Conservation (phyloP, 2,888 invertebrate genomes). For the Panzeria rudis region DNA sequence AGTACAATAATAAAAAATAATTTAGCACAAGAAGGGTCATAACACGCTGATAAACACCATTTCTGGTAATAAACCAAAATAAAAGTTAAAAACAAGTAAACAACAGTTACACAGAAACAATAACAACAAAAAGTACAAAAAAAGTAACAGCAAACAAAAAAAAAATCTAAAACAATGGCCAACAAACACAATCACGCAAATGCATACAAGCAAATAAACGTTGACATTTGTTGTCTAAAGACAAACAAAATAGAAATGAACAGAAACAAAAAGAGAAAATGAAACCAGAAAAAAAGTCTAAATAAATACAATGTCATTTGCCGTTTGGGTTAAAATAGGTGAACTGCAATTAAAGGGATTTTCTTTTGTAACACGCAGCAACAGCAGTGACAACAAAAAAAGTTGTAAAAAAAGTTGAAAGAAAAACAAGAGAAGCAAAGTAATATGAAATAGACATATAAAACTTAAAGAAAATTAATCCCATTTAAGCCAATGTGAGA, state of each 20-base stretch:
- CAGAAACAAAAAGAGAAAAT: constrained; percentile 4
- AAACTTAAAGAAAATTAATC: constrained; percentile 29
- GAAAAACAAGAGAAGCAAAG: background rate
- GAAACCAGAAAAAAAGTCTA: constrained; percentile 13
- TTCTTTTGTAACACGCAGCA: constrained; percentile 22
- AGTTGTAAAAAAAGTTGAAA: constrained; percentile 8
- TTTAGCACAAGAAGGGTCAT: constrained; percentile 69
- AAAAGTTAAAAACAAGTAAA: constrained; percentile 34
- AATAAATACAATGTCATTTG: constrained; percentile 40
- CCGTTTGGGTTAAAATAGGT: constrained; percentile 53
- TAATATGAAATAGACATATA: constrained; percentile 8
- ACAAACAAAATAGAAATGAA: constrained; percentile 14
- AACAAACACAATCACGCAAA: background rate
- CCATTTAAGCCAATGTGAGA: constrained; percentile 47
- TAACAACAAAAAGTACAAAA: constrained; percentile 3
- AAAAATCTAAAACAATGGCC: constrained; percentile 21
- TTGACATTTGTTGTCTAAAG: constrained; percentile 43
- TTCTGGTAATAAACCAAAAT: constrained; percentile 49
- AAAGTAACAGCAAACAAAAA: background rate
- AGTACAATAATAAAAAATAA: constrained; percentile 43
- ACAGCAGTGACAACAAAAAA: constrained; percentile 39
- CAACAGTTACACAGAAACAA: constrained; percentile 9
- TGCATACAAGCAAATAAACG: background rate
- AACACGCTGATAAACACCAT: constrained; percentile 63
- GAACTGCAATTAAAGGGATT: constrained; percentile 67